Evolutionary conservation across 2,888 invertebrate genomes (phyloP).

Genomic region (Lissocephala sabroskyi): DNA sequence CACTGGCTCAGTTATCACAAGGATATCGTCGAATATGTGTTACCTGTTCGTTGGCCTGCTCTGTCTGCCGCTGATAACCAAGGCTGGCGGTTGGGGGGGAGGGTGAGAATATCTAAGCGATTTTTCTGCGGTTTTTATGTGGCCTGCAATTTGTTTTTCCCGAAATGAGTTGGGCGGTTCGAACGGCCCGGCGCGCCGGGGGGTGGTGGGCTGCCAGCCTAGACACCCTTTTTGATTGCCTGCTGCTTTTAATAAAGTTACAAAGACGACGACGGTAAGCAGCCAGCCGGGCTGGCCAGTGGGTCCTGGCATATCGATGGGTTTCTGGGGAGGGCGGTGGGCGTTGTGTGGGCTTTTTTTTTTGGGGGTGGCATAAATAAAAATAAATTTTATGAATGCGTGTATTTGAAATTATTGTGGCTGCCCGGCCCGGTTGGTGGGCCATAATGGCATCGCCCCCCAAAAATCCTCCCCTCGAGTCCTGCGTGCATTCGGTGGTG

Average conservation of each 20-base stretch:
- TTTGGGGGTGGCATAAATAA: not conserved
- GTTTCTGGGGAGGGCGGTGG: not conserved
- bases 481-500: slow-evolving; percentile 3
- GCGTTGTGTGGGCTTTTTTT: not conserved
- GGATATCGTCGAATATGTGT: no score
- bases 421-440: slow-evolving; percentile 7
- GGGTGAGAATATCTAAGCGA: slow-evolving; percentile 6
- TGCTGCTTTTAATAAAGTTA: slow-evolving; percentile 41
- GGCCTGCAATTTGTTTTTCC: slow-evolving; percentile 1
- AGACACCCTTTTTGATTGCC: slow-evolving; percentile 3
- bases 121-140: slow-evolving; percentile 8
- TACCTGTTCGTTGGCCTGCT: no score
- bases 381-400: slow-evolving; percentile 25
- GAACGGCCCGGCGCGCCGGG: no score
- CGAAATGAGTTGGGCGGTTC: no score
- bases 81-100: no score
- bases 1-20: no score
- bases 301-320: not conserved
- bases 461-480: not conserved
- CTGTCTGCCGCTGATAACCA: no score
- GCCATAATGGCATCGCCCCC: not conserved
- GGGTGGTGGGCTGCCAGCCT: no score
- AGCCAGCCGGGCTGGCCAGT: not conserved
- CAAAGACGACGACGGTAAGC: slow-evolving; percentile 7
- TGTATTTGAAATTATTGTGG: slow-evolving; percentile 32